Percentiles rank a stretch among this genome's conserved stretches.
Evolutionary conservation across 2,113 vertebrate species (phyloP).

Genomic region (Ictalurus punctatus): DNA sequence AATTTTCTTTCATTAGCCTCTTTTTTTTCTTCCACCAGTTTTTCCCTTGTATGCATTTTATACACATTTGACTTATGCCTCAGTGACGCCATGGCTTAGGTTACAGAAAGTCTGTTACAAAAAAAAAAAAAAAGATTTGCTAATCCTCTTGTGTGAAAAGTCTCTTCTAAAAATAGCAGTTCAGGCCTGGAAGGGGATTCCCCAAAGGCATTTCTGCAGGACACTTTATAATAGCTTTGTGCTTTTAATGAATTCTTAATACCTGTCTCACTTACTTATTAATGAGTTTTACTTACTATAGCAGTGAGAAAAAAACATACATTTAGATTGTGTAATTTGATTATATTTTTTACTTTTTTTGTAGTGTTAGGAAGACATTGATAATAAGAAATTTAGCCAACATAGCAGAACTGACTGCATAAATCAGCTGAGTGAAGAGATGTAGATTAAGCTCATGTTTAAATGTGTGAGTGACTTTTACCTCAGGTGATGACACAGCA

Average conservation of each 20-base stretch:
- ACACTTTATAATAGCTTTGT: constrained; percentile 11
- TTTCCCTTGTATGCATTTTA: neutral
- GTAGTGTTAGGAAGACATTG: neutral
- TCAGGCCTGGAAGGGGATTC: constrained; percentile 46
- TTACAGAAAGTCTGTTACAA: constrained; percentile 40
- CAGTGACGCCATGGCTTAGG: constrained; percentile 16
- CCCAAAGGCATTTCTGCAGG: constrained; percentile 39
- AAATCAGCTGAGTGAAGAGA: neutral
- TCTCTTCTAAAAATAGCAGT: constrained; percentile 57
- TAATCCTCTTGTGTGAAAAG: constrained; percentile 49
- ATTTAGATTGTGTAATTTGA: neutral
- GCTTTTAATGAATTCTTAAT: constrained; percentile 19
- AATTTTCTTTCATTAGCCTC: neutral
- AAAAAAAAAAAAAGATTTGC: constrained; percentile 56
- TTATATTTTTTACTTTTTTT: neutral
- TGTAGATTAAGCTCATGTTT: neutral
- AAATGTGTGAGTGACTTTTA: neutral
- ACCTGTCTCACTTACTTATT: constrained; percentile 6
- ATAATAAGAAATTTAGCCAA: neutral
- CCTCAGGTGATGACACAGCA: neutral
- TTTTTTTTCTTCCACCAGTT: neutral
- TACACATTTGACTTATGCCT: neutral
- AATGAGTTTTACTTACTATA: neutral
- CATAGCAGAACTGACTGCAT: neutral
- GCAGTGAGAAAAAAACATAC: neutral